Conservation (phyloP, 2,797 vertebrate genomes). For the Smutsia temminckii region DNA sequence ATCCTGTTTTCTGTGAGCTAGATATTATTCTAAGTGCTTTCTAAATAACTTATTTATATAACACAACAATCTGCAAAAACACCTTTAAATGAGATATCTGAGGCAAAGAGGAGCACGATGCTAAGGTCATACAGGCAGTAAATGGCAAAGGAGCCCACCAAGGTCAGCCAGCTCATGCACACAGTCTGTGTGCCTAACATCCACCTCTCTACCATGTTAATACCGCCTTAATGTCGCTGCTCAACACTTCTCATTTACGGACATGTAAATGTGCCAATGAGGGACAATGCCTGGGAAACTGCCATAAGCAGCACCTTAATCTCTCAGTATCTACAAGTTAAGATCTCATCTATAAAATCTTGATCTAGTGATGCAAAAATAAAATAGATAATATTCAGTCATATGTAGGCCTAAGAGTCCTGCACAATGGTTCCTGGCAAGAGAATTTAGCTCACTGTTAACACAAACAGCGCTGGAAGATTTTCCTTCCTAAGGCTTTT, state of each 20-base stretch:
- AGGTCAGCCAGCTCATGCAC: neutral
- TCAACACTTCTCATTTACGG: neutral
- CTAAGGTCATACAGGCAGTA: neutral
- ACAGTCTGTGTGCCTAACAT: neutral
- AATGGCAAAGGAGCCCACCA: neutral
- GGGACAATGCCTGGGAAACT: neutral
- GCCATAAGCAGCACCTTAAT: neutral
- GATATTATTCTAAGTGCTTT: neutral
- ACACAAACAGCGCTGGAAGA: conserved; percentile 19
- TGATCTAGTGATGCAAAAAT: conserved; percentile 38
- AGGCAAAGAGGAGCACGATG: neutral
- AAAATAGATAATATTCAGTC: neutral
- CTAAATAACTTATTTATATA: neutral
- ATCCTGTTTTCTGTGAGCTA: neutral
- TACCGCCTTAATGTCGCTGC: neutral
- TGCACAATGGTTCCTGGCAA: neutral
- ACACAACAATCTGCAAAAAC: neutral
- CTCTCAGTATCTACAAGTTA: neutral
- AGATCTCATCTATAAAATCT: conserved; percentile 17
- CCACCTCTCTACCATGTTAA: neutral
- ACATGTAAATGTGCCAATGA: neutral
- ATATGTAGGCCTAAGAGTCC: neutral
- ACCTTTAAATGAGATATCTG: neutral
- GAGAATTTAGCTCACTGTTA: conserved; percentile 11
- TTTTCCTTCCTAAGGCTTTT: conserved; percentile 2